A percentile compares a stretch with the other conserved stretches of the same genome.
Conservation (phyloP, 2,113 vertebrate genomes). For the Gobio gobio region DNA sequence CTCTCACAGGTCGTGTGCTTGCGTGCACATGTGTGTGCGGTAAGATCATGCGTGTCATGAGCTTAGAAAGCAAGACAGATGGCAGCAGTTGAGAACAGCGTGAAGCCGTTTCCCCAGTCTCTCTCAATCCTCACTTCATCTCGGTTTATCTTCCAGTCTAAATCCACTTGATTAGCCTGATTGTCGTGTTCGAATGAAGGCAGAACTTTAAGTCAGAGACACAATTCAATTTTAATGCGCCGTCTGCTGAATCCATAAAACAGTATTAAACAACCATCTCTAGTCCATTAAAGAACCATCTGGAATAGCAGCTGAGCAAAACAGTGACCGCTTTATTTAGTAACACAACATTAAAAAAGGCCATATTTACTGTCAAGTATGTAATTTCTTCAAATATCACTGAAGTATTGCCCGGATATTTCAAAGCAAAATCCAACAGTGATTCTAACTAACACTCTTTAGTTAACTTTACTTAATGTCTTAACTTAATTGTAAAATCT, state of each 20-base stretch:
- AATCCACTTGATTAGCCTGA: conserved; percentile 71
- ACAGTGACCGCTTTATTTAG: not conserved
- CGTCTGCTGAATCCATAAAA: conserved; percentile 6
- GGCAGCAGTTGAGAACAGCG: conserved; percentile 58
- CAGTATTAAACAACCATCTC: not conserved
- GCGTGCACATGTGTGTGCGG: not conserved
- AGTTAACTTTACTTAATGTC: too few species aligned
- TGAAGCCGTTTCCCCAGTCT: conserved; percentile 60
- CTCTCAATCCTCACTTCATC: conserved; percentile 62
- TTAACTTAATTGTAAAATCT: too few species aligned
- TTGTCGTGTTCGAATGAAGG: conserved; percentile 49
- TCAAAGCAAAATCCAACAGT: not conserved
- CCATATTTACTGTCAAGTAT: not conserved
- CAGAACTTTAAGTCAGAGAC: conserved; percentile 1
- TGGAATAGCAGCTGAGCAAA: not conserved
- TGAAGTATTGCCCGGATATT: not conserved
- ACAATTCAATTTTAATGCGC: not conserved
- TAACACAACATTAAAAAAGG: not conserved
- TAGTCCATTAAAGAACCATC: not conserved
- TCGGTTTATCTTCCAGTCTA: conserved; percentile 63
- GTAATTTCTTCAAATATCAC: not conserved
- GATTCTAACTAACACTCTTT: too few species aligned
- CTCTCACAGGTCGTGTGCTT: too few species aligned
- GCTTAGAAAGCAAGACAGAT: conserved; percentile 70
- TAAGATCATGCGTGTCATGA: not conserved